Evolutionary conservation across 2,113 vertebrate species (phyloP).

Genomic region (Phalacrocorax pelagicus): DNA sequence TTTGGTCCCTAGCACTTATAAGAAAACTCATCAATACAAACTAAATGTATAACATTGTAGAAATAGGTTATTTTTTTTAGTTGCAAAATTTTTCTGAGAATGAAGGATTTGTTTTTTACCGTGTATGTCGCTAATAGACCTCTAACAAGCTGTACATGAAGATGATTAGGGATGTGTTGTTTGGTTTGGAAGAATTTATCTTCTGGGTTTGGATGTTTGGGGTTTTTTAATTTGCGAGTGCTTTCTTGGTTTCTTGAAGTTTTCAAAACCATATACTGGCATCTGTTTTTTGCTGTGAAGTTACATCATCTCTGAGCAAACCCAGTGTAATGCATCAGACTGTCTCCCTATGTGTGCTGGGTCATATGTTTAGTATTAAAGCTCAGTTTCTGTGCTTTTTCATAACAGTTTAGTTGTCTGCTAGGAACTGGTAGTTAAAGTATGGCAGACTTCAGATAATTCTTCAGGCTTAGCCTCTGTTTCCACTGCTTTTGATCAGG

Average conservation of each 20-base stretch:
- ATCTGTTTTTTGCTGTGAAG: conserved; percentile 7
- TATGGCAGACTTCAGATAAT: conserved; percentile 7
- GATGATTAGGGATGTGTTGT: not conserved
- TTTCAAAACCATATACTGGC: not conserved
- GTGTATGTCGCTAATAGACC: not conserved
- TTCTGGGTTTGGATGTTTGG: not conserved
- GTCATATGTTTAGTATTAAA: conserved; percentile 45
- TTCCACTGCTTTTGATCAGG: conserved; percentile 47
- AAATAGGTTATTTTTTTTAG: not conserved
- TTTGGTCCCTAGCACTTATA: not conserved
- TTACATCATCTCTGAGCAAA: not conserved
- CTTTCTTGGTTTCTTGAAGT: not conserved
- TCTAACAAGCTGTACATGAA: not conserved
- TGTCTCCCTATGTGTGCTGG: not conserved
- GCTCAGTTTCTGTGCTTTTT: conserved; percentile 38
- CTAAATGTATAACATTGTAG: not conserved
- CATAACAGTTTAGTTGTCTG: conserved; percentile 14
- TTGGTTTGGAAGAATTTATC: not conserved
- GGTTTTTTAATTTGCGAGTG: not conserved
- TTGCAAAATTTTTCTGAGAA: not conserved
- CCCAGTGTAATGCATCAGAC: not conserved
- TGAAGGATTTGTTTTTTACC: not conserved
- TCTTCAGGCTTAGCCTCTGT: conserved; percentile 1
- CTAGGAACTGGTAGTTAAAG: conserved; percentile 17
- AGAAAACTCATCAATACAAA: not conserved